Evolutionary conservation across 1,140 invertebrate genomes (phyloP).

Genomic region (Aphaenogaster floridana): DNA sequence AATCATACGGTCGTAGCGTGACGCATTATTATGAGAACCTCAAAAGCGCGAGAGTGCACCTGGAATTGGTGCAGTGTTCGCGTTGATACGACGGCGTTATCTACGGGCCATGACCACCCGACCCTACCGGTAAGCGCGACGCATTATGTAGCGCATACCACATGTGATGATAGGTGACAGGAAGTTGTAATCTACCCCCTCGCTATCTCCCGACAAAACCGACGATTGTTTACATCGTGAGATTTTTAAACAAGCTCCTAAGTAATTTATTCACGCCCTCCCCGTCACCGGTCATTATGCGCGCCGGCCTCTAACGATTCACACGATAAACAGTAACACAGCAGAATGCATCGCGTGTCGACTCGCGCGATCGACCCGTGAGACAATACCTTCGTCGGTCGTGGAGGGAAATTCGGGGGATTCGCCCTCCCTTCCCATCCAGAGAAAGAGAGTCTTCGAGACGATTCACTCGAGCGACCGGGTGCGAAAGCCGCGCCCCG

Average conservation of each 20-base stretch:
- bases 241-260: constrained; percentile 60
- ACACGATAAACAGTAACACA: constrained; percentile 50
- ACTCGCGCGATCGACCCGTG: constrained; percentile 35
- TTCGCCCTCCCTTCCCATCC: neutral
- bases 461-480: constrained; percentile 60
- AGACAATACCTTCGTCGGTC: constrained; percentile 8
- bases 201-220: constrained; percentile 41
- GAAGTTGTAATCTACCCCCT: constrained; percentile 72
- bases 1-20: constrained; percentile 14
- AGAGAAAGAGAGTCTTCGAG: neutral
- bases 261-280: constrained; percentile 57
- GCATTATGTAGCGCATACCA: constrained; percentile 45
- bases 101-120: constrained; percentile 63
- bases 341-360: constrained; percentile 42
- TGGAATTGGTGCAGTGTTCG: constrained; percentile 64
- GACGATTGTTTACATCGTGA: constrained; percentile 61
- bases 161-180: constrained; percentile 71
- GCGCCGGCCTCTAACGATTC: constrained; percentile 51
- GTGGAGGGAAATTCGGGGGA: neutral
- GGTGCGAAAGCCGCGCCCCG: constrained; percentile 22
- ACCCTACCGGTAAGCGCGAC: constrained; percentile 26
- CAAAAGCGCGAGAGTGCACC: constrained; percentile 59
- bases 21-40: constrained; percentile 53
- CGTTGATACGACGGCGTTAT: constrained; percentile 70
- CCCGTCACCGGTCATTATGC: constrained; percentile 14